These are phyloP conservation scores for Conus betulinus DNA, from an alignment of 1,140 invertebrate species.

Conservation along the genomic window DNA sequence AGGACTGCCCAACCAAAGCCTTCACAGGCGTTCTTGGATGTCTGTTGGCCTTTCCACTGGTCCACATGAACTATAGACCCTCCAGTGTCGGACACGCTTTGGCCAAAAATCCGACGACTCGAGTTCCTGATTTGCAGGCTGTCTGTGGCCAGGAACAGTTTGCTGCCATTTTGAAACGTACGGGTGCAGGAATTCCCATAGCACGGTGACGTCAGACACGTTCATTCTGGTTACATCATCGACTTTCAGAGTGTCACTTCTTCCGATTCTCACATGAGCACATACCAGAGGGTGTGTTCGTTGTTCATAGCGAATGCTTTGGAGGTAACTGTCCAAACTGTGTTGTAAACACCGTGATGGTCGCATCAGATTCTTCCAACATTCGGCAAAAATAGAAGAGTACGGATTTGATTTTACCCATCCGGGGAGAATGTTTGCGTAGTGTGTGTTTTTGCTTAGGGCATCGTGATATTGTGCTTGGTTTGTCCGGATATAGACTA, in stretches of 20 bases:
- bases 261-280: constrained; percentile 52
- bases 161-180: no score
- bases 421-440: not conserved
- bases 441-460: constrained; percentile 25
- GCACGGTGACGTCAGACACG: constrained; percentile 20
- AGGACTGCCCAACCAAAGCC: no score
- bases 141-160: no score
- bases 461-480: not conserved
- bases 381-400: not conserved
- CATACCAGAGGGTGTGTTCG: constrained; percentile 42
- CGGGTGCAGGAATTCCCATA: constrained; percentile 45
- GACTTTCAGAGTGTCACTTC: constrained; percentile 46
- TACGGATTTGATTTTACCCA: constrained; percentile 11
- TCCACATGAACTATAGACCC: no score
- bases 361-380: constrained; percentile 19
- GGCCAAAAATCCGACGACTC: no score
- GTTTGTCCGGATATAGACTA: constrained; percentile 48
- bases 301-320: not conserved
- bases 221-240: constrained; percentile 5
- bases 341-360: not conserved
- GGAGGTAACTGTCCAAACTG: constrained; percentile 8
- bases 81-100: no score
- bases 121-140: no score
- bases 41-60: no score
- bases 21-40: no score